Evolutionary conservation across 1,140 invertebrate species (phyloP).

Genomic region (Sitodiplosis mosellana): DNA sequence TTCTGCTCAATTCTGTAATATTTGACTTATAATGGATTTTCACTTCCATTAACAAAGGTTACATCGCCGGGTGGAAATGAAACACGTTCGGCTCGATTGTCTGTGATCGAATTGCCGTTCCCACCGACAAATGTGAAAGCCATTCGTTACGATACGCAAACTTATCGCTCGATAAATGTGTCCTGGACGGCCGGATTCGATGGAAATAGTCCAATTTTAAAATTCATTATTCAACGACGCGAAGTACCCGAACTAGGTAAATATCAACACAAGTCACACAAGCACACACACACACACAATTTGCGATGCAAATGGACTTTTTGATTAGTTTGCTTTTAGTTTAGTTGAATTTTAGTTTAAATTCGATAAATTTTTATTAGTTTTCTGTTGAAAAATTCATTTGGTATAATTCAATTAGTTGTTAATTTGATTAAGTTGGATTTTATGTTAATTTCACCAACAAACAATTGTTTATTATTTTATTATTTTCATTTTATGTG

Average conservation of each 20-base stretch:
- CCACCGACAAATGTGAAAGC: conserved; percentile 75
- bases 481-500: neutral
- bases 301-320: neutral
- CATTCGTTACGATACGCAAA: conserved; percentile 34
- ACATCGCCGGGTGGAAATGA: conserved; percentile 82
- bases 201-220: conserved; percentile 86
- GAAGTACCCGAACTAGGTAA: conserved; percentile 68
- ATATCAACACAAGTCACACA: neutral
- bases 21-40: no score
- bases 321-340: conserved; percentile 1
- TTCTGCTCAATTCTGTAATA: no score
- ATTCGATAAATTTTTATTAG: no score
- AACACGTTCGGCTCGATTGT: conserved; percentile 60
- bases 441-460: neutral
- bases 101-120: conserved; percentile 86
- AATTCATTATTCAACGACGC: conserved; percentile 82
- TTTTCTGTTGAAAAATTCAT: no score
- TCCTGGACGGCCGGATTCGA: conserved; percentile 91
- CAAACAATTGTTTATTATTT: no score
- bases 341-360: conserved; percentile 3
- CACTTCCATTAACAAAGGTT: conserved; percentile 4
- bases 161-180: conserved; percentile 61
- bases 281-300: neutral
- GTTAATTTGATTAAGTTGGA: neutral
- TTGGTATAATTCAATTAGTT: no score